Evolutionary conservation across 1,140 invertebrate genomes (phyloP).

Genomic region (Bombus fervidus): DNA sequence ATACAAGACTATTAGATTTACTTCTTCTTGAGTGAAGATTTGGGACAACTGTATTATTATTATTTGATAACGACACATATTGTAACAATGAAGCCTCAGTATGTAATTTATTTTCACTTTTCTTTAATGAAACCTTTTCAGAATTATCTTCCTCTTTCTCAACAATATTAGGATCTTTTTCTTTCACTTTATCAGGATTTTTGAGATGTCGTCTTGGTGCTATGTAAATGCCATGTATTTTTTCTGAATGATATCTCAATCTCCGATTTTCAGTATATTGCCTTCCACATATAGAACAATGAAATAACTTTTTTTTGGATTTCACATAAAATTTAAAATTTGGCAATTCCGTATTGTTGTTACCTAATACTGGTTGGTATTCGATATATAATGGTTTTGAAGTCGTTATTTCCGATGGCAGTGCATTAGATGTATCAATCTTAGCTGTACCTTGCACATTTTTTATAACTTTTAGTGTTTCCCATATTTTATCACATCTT

Average conservation of each 20-base stretch:
- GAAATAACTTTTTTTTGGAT: constrained; percentile 66
- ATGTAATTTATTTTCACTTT: neutral
- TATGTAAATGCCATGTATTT: constrained; percentile 70
- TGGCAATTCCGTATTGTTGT: constrained; percentile 61
- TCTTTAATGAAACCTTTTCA: constrained; percentile 4
- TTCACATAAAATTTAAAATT: constrained; percentile 74
- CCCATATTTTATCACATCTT: constrained; percentile 79
- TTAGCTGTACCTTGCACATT: constrained; percentile 56
- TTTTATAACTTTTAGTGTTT: constrained; percentile 76
- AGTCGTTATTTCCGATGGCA: neutral
- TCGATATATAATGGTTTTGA: constrained; percentile 45
- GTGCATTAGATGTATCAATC: neutral
- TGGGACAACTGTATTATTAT: neutral
- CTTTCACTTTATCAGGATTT: constrained; percentile 1
- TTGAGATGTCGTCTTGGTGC: constrained; percentile 31
- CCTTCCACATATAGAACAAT: constrained; percentile 73
- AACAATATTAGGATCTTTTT: neutral
- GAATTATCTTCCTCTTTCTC: neutral
- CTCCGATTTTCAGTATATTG: constrained; percentile 66
- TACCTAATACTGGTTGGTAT: constrained; percentile 61
- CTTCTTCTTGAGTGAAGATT: neutral
- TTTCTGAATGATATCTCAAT: constrained; percentile 69
- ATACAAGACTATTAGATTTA: neutral
- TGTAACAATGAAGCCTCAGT: neutral
- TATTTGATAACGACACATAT: too few relatives aligned